Evolutionary conservation across 2,888 invertebrate species (phyloP).

Genomic region (Drosophila greeni): DNA sequence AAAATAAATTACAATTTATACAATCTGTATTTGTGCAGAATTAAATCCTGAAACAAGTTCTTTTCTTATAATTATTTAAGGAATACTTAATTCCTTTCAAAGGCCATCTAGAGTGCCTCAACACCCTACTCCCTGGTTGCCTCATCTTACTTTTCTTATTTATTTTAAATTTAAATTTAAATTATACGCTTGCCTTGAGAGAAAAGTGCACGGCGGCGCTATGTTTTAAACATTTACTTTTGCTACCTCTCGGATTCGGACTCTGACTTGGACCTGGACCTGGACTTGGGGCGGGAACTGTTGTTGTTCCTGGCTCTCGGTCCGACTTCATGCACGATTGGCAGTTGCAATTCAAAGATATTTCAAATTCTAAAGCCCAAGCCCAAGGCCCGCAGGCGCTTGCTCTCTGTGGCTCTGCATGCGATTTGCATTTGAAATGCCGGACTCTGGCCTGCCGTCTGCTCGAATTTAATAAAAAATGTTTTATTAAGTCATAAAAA

Average conservation of each 20-base stretch:
- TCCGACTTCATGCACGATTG: slow-evolving; percentile 74
- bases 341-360: slow-evolving; percentile 76
- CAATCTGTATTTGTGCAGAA: too few relatives aligned
- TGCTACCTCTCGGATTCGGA: slow-evolving; percentile 8
- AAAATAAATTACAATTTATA: too few relatives aligned
- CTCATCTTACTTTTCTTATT: slow-evolving; percentile 52
- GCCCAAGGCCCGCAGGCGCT: slow-evolving; percentile 33
- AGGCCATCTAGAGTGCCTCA: neutral
- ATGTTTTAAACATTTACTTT: slow-evolving; percentile 66
- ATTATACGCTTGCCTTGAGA: slow-evolving; percentile 60
- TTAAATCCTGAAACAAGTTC: too few relatives aligned
- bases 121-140: slow-evolving; percentile 2
- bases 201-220: slow-evolving; percentile 68
- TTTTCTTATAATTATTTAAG: neutral
- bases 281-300: slow-evolving; percentile 13
- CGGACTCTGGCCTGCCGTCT: slow-evolving; percentile 29
- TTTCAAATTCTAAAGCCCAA: slow-evolving; percentile 62
- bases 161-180: slow-evolving; percentile 61
- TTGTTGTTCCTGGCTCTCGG: slow-evolving; percentile 15
- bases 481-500: slow-evolving; percentile 74
- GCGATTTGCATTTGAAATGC: slow-evolving; percentile 66
- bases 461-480: slow-evolving; percentile 73
- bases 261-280: neutral
- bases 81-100: neutral
- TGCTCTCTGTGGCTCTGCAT: slow-evolving; percentile 46